Conservation (phyloP, 2,797 vertebrate species). For the Acanthopagrus latus region DNA sequence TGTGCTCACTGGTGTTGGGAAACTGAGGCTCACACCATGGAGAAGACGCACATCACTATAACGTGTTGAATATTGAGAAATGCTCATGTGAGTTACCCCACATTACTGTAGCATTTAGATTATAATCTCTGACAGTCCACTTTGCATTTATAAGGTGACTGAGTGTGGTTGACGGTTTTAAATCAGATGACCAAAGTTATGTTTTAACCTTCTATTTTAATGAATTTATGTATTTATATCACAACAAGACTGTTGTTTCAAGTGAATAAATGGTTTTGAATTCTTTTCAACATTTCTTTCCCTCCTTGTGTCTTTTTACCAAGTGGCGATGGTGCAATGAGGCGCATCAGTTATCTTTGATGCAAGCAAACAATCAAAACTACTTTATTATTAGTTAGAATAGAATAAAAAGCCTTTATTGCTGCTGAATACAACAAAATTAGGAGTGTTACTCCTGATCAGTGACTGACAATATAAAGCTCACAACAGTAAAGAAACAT, state of each 20-base stretch:
- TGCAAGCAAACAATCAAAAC: neutral
- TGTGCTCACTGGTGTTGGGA: conserved; percentile 45
- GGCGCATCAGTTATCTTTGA: neutral
- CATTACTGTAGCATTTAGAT: neutral
- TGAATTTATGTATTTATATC: conserved; percentile 30
- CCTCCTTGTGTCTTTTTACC: neutral
- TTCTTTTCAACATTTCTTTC: neutral
- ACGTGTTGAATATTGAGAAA: neutral
- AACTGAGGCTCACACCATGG: conserved; percentile 55
- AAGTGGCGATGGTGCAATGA: neutral
- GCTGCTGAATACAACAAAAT: no score
- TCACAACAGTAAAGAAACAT: no score
- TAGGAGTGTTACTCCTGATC: no score
- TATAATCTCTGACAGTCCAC: neutral
- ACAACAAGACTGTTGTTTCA: conserved; percentile 2
- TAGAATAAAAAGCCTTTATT: no score
- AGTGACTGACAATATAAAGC: no score
- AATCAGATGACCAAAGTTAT: neutral
- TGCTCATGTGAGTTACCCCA: neutral
- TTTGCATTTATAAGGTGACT: neutral
- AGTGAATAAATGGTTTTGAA: conserved; percentile 40
- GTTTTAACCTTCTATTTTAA: conserved; percentile 33
- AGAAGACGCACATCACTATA: conserved; percentile 58
- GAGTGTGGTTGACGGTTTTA: neutral
- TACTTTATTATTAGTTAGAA: no score